Evolutionary conservation across 2,113 vertebrate species (phyloP).

Genomic region (Pachyramphus minor): DNA sequence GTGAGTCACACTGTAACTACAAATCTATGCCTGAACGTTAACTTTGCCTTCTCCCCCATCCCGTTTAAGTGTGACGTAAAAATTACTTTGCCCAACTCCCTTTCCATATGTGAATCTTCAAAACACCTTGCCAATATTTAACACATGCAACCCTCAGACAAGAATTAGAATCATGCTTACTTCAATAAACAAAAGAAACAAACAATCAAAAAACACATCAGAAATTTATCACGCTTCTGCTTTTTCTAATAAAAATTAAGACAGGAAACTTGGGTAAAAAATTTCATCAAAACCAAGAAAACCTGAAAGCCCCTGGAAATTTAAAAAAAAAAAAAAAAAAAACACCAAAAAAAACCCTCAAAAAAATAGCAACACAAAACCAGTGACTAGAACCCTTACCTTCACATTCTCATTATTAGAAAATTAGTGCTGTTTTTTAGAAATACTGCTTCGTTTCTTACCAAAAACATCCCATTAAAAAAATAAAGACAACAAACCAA

Average conservation of each 20-base stretch:
- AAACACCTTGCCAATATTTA: background rate
- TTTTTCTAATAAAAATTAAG: background rate
- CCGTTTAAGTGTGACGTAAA: background rate
- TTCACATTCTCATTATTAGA: background rate
- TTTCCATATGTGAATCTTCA: background rate
- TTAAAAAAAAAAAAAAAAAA: background rate
- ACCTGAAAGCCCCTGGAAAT: background rate
- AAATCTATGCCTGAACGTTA: background rate
- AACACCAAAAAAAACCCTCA: background rate
- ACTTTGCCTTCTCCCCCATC: background rate
- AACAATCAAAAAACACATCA: background rate
- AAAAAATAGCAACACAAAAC: background rate
- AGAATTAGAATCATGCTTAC: background rate
- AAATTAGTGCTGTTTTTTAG: background rate
- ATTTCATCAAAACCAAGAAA: background rate
- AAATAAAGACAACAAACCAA: background rate
- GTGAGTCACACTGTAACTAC: constrained; percentile 22
- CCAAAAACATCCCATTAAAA: background rate
- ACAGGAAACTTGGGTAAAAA: background rate
- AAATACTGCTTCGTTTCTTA: background rate
- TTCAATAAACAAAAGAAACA: background rate
- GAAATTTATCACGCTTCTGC: background rate
- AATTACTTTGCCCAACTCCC: background rate
- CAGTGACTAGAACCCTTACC: background rate
- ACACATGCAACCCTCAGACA: background rate